Base-by-base conservation (phyloP, 2,797 vertebrate species). In the Galagoides demidoff region DNA sequence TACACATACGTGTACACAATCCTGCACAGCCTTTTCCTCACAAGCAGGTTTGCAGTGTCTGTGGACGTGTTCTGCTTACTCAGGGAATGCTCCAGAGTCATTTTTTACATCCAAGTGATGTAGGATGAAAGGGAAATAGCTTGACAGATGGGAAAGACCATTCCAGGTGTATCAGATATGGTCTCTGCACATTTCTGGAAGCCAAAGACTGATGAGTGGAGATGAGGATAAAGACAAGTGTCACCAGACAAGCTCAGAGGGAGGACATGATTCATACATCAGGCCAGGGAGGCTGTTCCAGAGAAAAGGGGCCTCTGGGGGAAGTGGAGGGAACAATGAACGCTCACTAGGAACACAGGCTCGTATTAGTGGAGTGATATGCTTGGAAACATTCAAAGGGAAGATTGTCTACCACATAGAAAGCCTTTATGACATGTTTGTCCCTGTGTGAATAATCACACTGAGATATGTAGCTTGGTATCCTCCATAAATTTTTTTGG, bases 101-200 rank as follows among this genome's bases (percentile, higher is more conserved):
- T 82, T 85, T 95, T 96, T 95, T 83, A 92, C 68, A 23, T 93
- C 31, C 31, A 7, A 59, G 55, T 52, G 66, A 71, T 82, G 83
- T 3, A 82, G 66, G 73, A 96, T 49, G 83, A 90, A 94, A 94
- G 86, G n/a, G 71, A 95, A 94, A 90, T 81, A 81, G 78, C 55
- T 52, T 59, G 57, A 52, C 88, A 85, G 95, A 92, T 97, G 94
- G 87, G 37, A 90, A 91, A 77, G 39, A 27, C 87, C 23, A 37
- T 92, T 97, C 59, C 89, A 92, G 82, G 84, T 95, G 73, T 37
- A 79, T 43, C 55, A 90, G 92, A 73, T 74, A 92, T 34, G 13
- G 61, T 76, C 83, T 90, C 55, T 85, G 45, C 52, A 59, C 68
- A 57, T 90, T 89, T 92, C 89, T 94, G 79, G 85, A 87, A 74